Evolutionary conservation across 2,888 invertebrate genomes (phyloP), one percentile per base, ranked within the genome.

Genomic region (Isotomurus palustris): DNA sequence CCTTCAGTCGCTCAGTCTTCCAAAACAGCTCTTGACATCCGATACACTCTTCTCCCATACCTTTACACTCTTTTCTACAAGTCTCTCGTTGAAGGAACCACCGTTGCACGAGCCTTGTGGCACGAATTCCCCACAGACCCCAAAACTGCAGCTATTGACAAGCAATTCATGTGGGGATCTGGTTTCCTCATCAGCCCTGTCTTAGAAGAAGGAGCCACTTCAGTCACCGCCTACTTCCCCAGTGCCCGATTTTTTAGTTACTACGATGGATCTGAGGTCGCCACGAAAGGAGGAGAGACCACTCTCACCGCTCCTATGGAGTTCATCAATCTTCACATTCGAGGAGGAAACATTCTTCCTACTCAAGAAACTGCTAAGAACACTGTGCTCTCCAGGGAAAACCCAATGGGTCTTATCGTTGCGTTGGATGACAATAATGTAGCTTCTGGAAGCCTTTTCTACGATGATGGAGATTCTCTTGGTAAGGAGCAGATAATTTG

Each of bases 391-490:
- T 73, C 78, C 28, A 80, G 87, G 60, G 78, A 80, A 66, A 82
- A 82, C 38, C 81, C 83, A 38, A 77, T 89, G 56, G 83, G 84
- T 68, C 75, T 91, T 22, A 72, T 86, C 14, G 81, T 83, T 0
- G 83, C 82, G 0, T 78, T 84, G 0, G 81, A 84, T 72, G 71
- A 75, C 1, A 69, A 70, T 2, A 76, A 76, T 14, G 71, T 67
- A n/a, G 87, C 86, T 0, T 60, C 50, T 1, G 89, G 88, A 1
- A 79, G 83, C 56, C 75, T 90, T 6, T 88, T 84, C 76, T 88
- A 87, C 86, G 90, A 91, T 73, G 88, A 89, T 69, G 89, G 88
- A 0, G 86, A 86, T 59, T 84, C 84, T 52, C 74, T 85, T 64
- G 84, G 86, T 85, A 56, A 50, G 48, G 6, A 5, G 14, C 45